phyloP scores from a whole-genome alignment of 2,113 vertebrate genomes.

The Okapia johnstoni region DNA sequence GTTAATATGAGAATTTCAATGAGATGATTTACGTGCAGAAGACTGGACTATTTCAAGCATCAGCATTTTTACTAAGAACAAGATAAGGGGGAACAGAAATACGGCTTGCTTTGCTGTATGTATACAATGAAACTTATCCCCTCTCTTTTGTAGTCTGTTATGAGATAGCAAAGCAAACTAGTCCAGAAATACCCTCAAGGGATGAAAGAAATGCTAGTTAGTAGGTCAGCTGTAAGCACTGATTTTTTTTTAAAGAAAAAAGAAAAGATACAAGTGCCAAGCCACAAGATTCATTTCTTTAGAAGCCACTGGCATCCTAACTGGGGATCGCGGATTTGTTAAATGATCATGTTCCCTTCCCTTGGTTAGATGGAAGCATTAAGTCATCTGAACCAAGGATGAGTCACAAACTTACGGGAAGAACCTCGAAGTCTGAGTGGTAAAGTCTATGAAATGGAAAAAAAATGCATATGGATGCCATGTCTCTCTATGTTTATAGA shows the following conservation, averaged over 20 bases:
- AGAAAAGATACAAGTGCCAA: constrained; percentile 38
- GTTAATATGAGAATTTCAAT: neutral
- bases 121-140: neutral
- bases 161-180: constrained; percentile 49
- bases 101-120: neutral
- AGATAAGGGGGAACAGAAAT: neutral
- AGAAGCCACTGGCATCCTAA: constrained; percentile 19
- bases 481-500: neutral
- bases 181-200: constrained; percentile 38
- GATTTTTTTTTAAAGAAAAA: neutral
- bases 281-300: constrained; percentile 25
- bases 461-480: constrained; percentile 40
- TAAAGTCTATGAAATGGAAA: constrained; percentile 65
- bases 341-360: constrained; percentile 54
- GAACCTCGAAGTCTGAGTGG: constrained; percentile 19
- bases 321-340: constrained; percentile 46
- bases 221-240: neutral
- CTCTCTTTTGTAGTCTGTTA: neutral
- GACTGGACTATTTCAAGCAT: neutral
- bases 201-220: constrained; percentile 37
- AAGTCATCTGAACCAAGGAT: constrained; percentile 56
- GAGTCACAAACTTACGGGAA: constrained; percentile 60
- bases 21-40: neutral
- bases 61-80: neutral
- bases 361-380: constrained; percentile 36